Evolutionary conservation across 1,140 invertebrate species (phyloP).

Genomic region (Drosophila nebulosa): DNA sequence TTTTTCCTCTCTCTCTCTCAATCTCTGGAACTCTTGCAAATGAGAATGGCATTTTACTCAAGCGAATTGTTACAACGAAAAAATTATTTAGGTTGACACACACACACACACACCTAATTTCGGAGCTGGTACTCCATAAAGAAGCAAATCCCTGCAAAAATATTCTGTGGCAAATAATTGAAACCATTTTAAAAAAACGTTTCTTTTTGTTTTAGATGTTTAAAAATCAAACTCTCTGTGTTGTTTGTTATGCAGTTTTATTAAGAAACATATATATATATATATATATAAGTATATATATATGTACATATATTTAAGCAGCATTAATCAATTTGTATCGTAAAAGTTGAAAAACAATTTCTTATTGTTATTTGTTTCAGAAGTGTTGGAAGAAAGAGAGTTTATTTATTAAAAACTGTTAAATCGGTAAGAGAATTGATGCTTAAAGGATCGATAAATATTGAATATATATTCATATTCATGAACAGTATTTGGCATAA

Average conservation of each 20-base stretch:
- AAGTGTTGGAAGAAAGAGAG: not conserved
- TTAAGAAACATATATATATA: slow-evolving; percentile 34
- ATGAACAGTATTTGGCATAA: slow-evolving; percentile 62
- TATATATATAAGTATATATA: slow-evolving; percentile 37
- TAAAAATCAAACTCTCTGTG: slow-evolving; percentile 66
- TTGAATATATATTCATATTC: too few species aligned
- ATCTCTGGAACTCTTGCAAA: slow-evolving; percentile 4
- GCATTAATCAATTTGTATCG: slow-evolving; percentile 34
- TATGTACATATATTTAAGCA: slow-evolving; percentile 24
- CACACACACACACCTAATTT: slow-evolving; percentile 43
- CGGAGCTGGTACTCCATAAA: slow-evolving; percentile 70
- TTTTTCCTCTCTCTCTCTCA: not conserved
- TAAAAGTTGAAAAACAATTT: slow-evolving; percentile 41
- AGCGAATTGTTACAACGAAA: slow-evolving; percentile 73
- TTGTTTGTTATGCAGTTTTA: slow-evolving; percentile 59
- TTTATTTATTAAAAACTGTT: slow-evolving; percentile 55
- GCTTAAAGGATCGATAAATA: not conserved
- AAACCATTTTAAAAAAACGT: not conserved
- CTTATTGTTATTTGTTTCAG: slow-evolving; percentile 70
- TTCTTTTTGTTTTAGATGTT: slow-evolving; percentile 31
- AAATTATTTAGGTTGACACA: slow-evolving; percentile 15
- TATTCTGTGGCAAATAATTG: slow-evolving; percentile 9
- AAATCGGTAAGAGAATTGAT: not conserved
- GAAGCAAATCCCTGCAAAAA: not conserved
- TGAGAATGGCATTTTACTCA: slow-evolving; percentile 41